Evolutionary conservation across 2,888 invertebrate species (phyloP), one percentile per base, ranked within the genome.

Genomic region (Drosophila diplacantha): DNA sequence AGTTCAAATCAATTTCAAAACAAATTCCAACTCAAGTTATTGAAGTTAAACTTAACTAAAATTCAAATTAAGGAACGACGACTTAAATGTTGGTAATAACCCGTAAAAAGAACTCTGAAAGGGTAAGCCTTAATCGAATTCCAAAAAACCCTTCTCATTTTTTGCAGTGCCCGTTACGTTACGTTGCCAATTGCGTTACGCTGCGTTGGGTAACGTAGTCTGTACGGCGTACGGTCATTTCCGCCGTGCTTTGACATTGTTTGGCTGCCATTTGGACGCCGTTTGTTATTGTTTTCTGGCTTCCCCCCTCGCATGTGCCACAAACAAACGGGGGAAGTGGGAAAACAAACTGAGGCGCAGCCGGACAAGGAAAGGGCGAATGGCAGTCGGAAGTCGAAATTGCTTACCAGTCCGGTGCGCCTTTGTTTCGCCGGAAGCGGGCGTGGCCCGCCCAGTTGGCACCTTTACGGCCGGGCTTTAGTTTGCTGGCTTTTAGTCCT

Each of bases 201-300:
- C 14, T 60, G 57, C 58, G 29, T 24, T 7, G 26, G 35, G 54
- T 63, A 61, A 60, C 68, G 58, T 59, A 58, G 37, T 16, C 18
- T n/a, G 43, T 43, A 37, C 39, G 50, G 41, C 47, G 50, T 43
- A 37, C 43, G 50, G 41, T 52, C 65, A 64, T 75, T 79, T 81
- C 80, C 74, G 71, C 16, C 43, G 38, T 69, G 62, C 56, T 54
- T 44, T 74, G 71, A 76, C 72, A 82, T 69, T 82, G 71, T 80
- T 79, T 79, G 76, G 60, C 71, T 51, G 79, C 66, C 71, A 69
- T 67, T 57, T 57, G 43, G 43, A 35, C 59, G 57, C 38, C 63
- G 46, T 68, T 70, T 79, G 53, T 77, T 80, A 66, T 71, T 76
- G 74, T 76, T 61, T 41, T 31, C 26, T 74, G 76, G 74, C 74